A percentile compares a stretch with the other conserved stretches of the same genome.
phyloP scores from a whole-genome alignment of 2,888 invertebrate species.

The Ochropleura plecta region DNA sequence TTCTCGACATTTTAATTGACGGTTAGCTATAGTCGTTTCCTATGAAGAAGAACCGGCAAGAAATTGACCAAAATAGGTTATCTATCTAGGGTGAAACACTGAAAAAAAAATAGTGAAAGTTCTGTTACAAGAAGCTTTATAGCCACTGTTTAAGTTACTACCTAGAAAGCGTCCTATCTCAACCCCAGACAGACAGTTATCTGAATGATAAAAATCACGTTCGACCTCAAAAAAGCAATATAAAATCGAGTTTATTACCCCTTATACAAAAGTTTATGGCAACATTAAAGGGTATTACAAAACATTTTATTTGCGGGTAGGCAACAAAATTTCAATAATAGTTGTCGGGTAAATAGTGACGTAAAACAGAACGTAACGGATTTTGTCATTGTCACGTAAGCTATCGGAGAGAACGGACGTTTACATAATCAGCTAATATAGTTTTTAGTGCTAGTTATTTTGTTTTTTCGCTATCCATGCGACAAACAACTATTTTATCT shows the following conservation, averaged over 20 bases:
- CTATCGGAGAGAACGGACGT: conserved; percentile 25
- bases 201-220: conserved; percentile 52
- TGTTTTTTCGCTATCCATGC: no score
- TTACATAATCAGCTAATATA: no score
- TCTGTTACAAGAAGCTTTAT: conserved; percentile 17
- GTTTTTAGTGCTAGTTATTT: no score
- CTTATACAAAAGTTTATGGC: conserved; percentile 54
- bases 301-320: conserved; percentile 63
- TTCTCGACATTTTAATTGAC: no score
- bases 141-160: conserved; percentile 18
- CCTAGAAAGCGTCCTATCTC: conserved; percentile 18
- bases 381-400: conserved; percentile 51
- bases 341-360: conserved; percentile 40
- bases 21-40: no score
- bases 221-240: conserved; percentile 37
- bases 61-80: no score
- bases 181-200: conserved; percentile 31
- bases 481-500: no score
- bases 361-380: conserved; percentile 44
- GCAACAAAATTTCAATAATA: conserved; percentile 65
- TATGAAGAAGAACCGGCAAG: no score
- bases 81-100: not conserved
- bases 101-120: not conserved
- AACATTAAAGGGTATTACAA: conserved; percentile 58
- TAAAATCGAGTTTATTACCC: conserved; percentile 53